Percentiles rank a stretch among this genome's conserved stretches.
phyloP scores from a whole-genome alignment of 1,140 invertebrate species.

The Trichonephila clavata region DNA sequence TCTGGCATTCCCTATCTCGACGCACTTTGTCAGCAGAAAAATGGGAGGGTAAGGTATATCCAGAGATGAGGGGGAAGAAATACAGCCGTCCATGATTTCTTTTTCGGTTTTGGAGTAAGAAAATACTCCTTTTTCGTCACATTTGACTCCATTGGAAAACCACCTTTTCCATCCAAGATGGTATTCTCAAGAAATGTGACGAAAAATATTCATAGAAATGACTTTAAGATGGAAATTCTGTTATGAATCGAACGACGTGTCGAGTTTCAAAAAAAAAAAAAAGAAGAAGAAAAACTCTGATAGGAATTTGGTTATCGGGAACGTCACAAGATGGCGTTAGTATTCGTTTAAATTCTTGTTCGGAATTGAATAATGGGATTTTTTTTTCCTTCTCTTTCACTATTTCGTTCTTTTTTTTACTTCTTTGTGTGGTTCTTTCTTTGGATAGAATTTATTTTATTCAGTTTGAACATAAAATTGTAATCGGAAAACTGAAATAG shows the following conservation, averaged over 20 bases:
- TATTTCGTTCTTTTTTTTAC: background rate
- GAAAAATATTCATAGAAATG: slow-evolving; percentile 61
- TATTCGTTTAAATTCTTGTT: slow-evolving; percentile 29
- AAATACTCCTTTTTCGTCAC: slow-evolving; percentile 40
- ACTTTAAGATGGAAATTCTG: slow-evolving; percentile 64
- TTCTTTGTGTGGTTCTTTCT: background rate
- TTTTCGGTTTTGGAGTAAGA: slow-evolving; percentile 35
- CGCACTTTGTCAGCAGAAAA: slow-evolving; percentile 47
- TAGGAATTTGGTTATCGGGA: slow-evolving; percentile 45
- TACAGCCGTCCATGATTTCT: background rate
- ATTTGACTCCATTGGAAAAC: slow-evolving; percentile 55
- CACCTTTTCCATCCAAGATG: background rate
- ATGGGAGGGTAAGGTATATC: slow-evolving; percentile 40
- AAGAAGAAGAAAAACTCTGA: background rate
- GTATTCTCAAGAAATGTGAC: slow-evolving; percentile 15
- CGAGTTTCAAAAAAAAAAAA: background rate
- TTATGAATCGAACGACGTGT: slow-evolving; percentile 53
- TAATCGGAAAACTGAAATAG: slow-evolving; percentile 14
- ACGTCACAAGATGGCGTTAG: slow-evolving; percentile 50
- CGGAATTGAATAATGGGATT: slow-evolving; percentile 33
- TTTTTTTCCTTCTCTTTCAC: slow-evolving; percentile 10
- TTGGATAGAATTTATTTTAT: background rate
- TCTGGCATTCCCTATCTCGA: background rate
- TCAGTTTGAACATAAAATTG: slow-evolving; percentile 11
- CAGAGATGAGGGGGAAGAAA: background rate